Evolutionary conservation across 53 echinoderm and acorn worm genomes (phyloP), one percentile per base, ranked within the genome.

Genomic region (Holothuria scabra): DNA sequence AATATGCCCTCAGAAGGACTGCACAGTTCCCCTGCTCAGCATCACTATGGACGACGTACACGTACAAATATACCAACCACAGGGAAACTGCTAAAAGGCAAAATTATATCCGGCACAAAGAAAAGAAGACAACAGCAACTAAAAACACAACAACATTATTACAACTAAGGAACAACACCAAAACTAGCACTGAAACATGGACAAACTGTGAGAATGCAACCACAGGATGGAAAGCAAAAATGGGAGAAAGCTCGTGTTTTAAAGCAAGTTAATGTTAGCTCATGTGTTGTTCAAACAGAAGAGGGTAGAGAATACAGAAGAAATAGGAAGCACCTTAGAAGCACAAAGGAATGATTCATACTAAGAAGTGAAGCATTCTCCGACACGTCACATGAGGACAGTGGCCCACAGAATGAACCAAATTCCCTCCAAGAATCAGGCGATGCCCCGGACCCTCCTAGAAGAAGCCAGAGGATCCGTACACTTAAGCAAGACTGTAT

Each of bases 271-370:
- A 67, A 48, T n/a, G 70, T 79, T 29, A 84, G 84, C 49, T n/a
- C n/a, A n/a, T n/a, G n/a, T n/a, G n/a, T n/a, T n/a, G n/a, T n/a
- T n/a, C n/a, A n/a, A n/a, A n/a, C n/a, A n/a, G n/a, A n/a, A n/a
- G n/a, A n/a, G 37, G 90, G 90, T 22, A 62, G 37, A 23, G 59
- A 84, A 61, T 85, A 84, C 60, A 78, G 84, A 25, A 71, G 85
- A 25, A 90, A 90, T 56, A 74, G 88, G 26, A 82, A 64, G 58
- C 87, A 86, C 16, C 38, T 92, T 41, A 67, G 84, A 59, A 57
- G 28, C 11, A 76, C 76, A 29, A 56, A 25, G 5, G 76, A 29
- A 76, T 28, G 13, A 3, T 31, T 76, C 8, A 56, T 75, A 46
- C 49, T 24, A 55, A 76, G 58, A 57, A 76, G 76, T 33, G 7